Evolutionary conservation across 92 coral and sea anemone species (phyloP), one percentile per base, ranked within the genome.

Genomic region (Porites rus): DNA sequence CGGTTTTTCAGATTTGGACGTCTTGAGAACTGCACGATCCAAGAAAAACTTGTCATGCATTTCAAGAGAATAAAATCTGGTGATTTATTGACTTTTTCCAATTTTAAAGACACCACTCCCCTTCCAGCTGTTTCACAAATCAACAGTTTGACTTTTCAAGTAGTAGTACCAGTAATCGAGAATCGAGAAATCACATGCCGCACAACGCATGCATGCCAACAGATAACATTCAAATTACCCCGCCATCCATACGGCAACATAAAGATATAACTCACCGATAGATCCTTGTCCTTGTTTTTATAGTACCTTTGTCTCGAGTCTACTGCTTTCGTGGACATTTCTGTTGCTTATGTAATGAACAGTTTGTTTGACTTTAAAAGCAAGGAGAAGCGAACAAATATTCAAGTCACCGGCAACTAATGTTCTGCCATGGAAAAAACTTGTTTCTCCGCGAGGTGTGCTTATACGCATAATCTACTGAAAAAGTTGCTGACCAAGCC

Each of bases 201-300:
- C 87, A 84, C 64, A 20, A 53, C 62, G 87, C 87, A 75, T 76
- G 87, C 87, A 75, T 76, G 25, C 74, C 64, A 20, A 77, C 85
- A 77, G 72, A 62, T n/a, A 16, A 61, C 58, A 76, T 88, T 83
- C 89, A 95, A 90, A 87, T 90, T 80, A 82, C 85, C 94, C 92
- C 96, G 94, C 93, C 94, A 89, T 70, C 50, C 51, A 38, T 14
- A 65, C 20, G 0, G 50, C 58, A 73, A 51, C 31, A 10, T 71
- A 50, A 69, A 72, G 65, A 72, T 54, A 43, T 69, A 56, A 93
- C 99, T 89, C 67, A 97, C 99, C 91, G 96, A 74, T 58, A 90
- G 96, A 84, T 97, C 98, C 93, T 94, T 93, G 91, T 97, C 98
- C 84, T 97, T 97, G 92, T 97, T 93, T 88, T 97, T 97, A 91